phyloP scores from a whole-genome alignment of 2,888 invertebrate species.

The Orgyia antiqua region DNA sequence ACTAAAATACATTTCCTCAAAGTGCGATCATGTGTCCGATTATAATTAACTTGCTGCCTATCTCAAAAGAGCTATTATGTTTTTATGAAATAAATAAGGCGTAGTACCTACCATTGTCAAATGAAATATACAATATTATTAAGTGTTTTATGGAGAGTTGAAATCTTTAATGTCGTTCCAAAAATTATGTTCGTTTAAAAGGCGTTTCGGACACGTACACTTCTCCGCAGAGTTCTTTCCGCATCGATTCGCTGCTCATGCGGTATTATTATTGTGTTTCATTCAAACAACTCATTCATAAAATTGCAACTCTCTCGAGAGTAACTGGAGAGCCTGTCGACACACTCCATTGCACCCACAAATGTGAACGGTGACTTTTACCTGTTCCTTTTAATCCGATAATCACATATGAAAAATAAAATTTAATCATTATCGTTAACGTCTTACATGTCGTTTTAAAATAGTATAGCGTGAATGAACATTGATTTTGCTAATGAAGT shows the following conservation, averaged over 20 bases:
- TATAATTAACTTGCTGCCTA: too few species aligned
- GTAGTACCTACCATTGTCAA: conserved; percentile 21
- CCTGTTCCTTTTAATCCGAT: conserved; percentile 34
- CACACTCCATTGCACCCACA: conserved; percentile 51
- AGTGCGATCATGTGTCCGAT: too few species aligned
- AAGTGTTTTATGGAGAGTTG: conserved; percentile 54
- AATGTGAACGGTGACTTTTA: conserved; percentile 40
- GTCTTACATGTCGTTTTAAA: conserved; percentile 35
- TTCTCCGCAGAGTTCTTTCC: conserved; percentile 39
- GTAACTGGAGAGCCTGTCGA: conserved; percentile 55
- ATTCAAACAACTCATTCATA: conserved; percentile 76
- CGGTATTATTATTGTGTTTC: conserved; percentile 64
- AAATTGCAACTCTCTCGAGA: conserved; percentile 66
- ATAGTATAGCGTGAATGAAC: conserved; percentile 35
- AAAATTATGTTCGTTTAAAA: conserved; percentile 43
- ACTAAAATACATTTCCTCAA: too few species aligned
- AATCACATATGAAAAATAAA: conserved; percentile 31
- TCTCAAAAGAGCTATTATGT: too few species aligned
- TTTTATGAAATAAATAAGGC: too few species aligned
- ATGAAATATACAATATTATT: conserved; percentile 45
- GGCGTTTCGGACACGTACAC: conserved; percentile 42
- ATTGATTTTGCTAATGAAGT: conserved; percentile 64
- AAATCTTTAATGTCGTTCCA: conserved; percentile 42
- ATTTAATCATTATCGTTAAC: conserved; percentile 33
- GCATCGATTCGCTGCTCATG: conserved; percentile 42